Evolutionary conservation across 92 coral and sea anemone species (phyloP).

Genomic region (Epizoanthus stellaris): DNA sequence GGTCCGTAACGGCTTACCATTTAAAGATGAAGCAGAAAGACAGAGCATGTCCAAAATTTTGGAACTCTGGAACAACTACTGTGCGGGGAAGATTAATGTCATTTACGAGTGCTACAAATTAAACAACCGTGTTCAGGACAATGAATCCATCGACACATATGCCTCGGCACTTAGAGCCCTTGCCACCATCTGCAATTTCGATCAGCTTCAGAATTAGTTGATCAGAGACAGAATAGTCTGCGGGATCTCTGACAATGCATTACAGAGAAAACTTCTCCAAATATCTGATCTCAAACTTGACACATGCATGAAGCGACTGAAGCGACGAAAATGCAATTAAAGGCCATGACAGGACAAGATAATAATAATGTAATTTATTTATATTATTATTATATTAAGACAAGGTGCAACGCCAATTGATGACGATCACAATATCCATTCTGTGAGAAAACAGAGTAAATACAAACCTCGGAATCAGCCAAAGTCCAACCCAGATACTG

Average conservation of each 20-base stretch:
- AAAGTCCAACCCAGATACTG: not conserved
- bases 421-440: too few species aligned
- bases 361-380: too few species aligned
- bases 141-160: slow-evolving; percentile 39
- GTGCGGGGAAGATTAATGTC: too few species aligned
- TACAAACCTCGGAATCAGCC: too few species aligned
- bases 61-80: slow-evolving; percentile 38
- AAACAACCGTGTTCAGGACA: not conserved
- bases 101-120: too few species aligned
- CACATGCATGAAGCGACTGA: too few species aligned
- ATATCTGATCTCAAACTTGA: too few species aligned
- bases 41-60: slow-evolving; percentile 17
- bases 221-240: slow-evolving; percentile 22
- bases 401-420: too few species aligned
- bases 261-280: not conserved
- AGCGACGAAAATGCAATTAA: not conserved
- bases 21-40: slow-evolving; percentile 35
- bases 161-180: slow-evolving; percentile 47
- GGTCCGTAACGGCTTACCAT: slow-evolving; percentile 46
- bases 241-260: not conserved
- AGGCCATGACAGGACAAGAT: not conserved
- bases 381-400: too few species aligned
- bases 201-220: slow-evolving; percentile 24
- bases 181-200: slow-evolving; percentile 49
- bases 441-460: too few species aligned